Conservation (phyloP, 1,140 invertebrate genomes). For the Eupeodes corollae region DNA sequence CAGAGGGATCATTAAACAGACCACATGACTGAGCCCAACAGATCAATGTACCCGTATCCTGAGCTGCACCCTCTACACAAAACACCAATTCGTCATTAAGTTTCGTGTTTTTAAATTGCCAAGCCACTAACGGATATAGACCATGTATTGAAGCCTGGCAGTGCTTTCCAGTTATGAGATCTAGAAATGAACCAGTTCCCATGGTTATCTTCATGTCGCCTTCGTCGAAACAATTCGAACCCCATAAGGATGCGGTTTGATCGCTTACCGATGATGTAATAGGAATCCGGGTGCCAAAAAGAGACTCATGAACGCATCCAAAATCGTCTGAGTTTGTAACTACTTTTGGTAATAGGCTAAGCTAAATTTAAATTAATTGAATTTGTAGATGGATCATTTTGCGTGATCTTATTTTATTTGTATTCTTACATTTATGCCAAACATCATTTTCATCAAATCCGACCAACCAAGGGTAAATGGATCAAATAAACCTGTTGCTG, state of each 20-base stretch:
- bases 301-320: constrained; percentile 47
- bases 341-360: constrained; percentile 64
- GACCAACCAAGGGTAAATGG: constrained; percentile 80
- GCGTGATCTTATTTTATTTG: neutral
- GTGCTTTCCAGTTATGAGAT: constrained; percentile 69
- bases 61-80: constrained; percentile 71
- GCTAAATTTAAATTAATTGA: constrained; percentile 38
- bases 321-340: constrained; percentile 68
- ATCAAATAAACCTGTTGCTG: constrained; percentile 85
- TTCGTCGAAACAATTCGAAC: constrained; percentile 68
- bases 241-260: constrained; percentile 83
- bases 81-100: constrained; percentile 46
- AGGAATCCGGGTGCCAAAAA: constrained; percentile 75
- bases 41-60: constrained; percentile 79
- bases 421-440: constrained; percentile 51
- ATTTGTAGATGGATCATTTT: neutral
- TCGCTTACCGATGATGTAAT: constrained; percentile 50
- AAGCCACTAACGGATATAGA: constrained; percentile 84
- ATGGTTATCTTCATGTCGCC: constrained; percentile 86
- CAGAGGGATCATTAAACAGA: constrained; percentile 54
- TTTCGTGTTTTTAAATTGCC: constrained; percentile 53
- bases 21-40: constrained; percentile 72
- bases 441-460: constrained; percentile 16
- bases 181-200: constrained; percentile 88
- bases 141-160: constrained; percentile 68